Conservation (phyloP, 1,140 invertebrate genomes). For the Acromyrmex echinatior region DNA sequence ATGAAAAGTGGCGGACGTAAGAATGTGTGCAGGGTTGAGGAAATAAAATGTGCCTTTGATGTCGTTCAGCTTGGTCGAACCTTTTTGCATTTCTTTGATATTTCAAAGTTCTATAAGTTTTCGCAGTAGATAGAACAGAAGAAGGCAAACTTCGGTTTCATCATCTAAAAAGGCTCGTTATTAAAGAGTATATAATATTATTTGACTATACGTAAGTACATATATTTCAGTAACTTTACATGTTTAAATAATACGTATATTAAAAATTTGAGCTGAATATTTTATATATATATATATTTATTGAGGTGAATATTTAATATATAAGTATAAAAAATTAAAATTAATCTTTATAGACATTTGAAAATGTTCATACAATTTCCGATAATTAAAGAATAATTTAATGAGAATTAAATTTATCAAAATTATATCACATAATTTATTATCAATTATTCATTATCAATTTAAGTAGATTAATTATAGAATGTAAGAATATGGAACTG, state of each 20-base stretch:
- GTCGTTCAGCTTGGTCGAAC: slow-evolving; percentile 43
- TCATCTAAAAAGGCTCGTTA: slow-evolving; percentile 21
- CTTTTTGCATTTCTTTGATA: slow-evolving; percentile 52
- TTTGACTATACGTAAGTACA: neutral
- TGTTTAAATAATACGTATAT: neutral
- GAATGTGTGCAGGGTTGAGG: slow-evolving; percentile 1
- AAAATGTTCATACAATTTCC: neutral
- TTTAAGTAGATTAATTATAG: neutral
- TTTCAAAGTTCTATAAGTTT: slow-evolving; percentile 9
- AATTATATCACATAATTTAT: neutral
- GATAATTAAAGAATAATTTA: neutral
- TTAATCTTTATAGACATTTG: neutral
- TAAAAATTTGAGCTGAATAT: neutral
- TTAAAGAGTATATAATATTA: slow-evolving; percentile 10
- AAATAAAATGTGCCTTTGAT: slow-evolving; percentile 60
- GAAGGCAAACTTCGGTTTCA: slow-evolving; percentile 8
- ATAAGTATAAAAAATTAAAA: neutral
- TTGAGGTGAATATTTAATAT: too few species aligned
- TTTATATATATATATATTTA: too few species aligned
- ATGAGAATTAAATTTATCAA: neutral
- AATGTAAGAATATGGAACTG: neutral
- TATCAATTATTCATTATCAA: neutral
- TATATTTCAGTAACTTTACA: neutral
- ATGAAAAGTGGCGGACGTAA: slow-evolving; percentile 37
- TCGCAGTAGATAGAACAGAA: slow-evolving; percentile 6